phyloP scores from a whole-genome alignment of 2,797 vertebrate genomes.

The Etheostoma nigrum region DNA sequence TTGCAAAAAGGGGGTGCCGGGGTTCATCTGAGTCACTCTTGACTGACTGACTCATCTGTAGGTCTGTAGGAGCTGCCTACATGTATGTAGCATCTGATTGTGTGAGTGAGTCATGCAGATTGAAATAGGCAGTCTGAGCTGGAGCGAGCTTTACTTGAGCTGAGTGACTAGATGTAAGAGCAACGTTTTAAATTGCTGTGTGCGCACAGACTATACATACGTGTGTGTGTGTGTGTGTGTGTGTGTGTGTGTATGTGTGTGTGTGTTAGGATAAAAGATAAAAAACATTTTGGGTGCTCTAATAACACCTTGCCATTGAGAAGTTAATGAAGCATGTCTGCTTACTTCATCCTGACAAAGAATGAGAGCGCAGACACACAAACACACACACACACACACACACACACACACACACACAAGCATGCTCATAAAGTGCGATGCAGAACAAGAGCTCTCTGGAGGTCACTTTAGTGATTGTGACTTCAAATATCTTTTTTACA shows the following conservation, averaged over 20 bases:
- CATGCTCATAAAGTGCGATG: conserved; percentile 32
- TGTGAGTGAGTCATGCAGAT: conserved; percentile 75
- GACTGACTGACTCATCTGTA: conserved; percentile 70
- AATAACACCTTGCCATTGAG: conserved; percentile 86
- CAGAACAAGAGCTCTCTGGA: conserved; percentile 67
- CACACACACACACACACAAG: conserved; percentile 42
- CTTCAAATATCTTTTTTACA: conserved; percentile 62
- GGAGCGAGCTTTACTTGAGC: conserved; percentile 47
- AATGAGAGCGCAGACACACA: conserved; percentile 64
- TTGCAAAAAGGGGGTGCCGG: conserved; percentile 6
- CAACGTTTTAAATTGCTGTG: conserved; percentile 66
- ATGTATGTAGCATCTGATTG: conserved; percentile 69
- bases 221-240: conserved; percentile 8
- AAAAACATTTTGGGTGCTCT: conserved; percentile 74
- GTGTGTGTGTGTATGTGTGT: conserved; percentile 7
- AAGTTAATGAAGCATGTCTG: conserved; percentile 85
- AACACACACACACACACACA: conserved; percentile 38
- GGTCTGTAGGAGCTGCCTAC: conserved; percentile 63
- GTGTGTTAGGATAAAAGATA: conserved; percentile 49
- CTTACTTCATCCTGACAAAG: conserved; percentile 75
- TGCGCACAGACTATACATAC: conserved; percentile 1
- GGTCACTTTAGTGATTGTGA: conserved; percentile 59
- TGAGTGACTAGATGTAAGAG: conserved; percentile 53
- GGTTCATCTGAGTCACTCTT: conserved; percentile 61
- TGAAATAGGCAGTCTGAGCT: conserved; percentile 72